These are phyloP conservation scores for Exephanes ischioxanthus DNA, from an alignment of 2,888 invertebrate genomes.

Conservation along the genomic window DNA sequence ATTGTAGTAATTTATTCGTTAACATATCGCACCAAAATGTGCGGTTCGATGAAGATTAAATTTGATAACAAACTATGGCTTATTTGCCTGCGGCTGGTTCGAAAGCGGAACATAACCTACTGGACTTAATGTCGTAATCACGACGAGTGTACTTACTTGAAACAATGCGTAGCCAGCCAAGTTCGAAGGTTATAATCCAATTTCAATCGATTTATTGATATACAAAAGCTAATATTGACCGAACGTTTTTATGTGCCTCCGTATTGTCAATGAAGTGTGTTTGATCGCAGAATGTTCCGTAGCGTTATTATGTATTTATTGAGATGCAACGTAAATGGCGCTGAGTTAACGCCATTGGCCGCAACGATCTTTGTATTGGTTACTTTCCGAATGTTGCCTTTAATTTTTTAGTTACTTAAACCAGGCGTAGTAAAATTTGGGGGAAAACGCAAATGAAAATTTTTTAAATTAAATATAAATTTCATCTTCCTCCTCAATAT, in stretches of 20 bases:
- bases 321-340: slow-evolving; percentile 19
- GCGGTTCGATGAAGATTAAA: neutral
- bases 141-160: neutral
- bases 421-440: too few species aligned
- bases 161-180: neutral
- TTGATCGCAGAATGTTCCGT: neutral
- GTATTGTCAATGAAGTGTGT: slow-evolving; percentile 4
- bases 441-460: too few species aligned
- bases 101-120: slow-evolving; percentile 3
- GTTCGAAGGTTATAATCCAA: neutral
- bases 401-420: too few species aligned
- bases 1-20: neutral
- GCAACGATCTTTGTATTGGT: neutral
- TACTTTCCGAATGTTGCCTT: too few species aligned
- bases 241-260: neutral
- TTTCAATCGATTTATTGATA: neutral
- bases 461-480: too few species aligned
- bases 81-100: neutral
- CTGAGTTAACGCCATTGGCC: neutral
- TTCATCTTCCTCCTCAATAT: too few species aligned
- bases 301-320: slow-evolving; percentile 15
- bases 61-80: neutral
- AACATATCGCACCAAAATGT: neutral
- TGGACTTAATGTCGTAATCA: neutral
- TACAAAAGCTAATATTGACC: neutral